Evolutionary conservation across 2,797 vertebrate species (phyloP).

Genomic region (Coregonus ussuriensis): DNA sequence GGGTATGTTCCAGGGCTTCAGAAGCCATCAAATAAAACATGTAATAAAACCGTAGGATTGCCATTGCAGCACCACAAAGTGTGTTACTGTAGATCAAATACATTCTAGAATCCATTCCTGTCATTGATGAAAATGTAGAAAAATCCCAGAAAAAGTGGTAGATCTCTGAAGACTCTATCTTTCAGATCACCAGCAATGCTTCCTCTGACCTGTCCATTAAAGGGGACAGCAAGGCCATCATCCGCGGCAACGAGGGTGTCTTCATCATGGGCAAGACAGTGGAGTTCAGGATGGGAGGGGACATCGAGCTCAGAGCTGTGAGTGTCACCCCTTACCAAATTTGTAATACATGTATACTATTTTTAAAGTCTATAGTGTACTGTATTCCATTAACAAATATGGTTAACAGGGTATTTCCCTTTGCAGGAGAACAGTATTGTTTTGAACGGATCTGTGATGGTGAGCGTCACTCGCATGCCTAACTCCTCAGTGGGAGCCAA

Average conservation of each 20-base stretch:
- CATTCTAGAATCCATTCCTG: no score
- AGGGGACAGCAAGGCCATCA: slow-evolving; percentile 88
- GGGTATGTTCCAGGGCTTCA: slow-evolving; percentile 71
- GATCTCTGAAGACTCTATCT: not conserved
- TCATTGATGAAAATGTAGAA: no score
- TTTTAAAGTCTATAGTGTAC: not conserved
- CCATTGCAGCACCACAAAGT: not conserved
- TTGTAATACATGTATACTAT: not conserved
- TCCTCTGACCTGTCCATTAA: slow-evolving; percentile 93
- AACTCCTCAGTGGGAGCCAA: slow-evolving; percentile 80
- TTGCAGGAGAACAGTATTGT: slow-evolving; percentile 92
- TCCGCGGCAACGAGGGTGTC: slow-evolving; percentile 96
- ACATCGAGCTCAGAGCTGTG: slow-evolving; percentile 93
- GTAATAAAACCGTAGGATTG: not conserved
- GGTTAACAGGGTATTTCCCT: not conserved
- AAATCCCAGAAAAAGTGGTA: not conserved
- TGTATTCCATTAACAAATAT: not conserved
- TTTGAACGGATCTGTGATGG: slow-evolving; percentile 93
- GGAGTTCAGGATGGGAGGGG: slow-evolving; percentile 91
- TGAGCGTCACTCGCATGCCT: slow-evolving; percentile 87
- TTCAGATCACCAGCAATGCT: slow-evolving; percentile 94
- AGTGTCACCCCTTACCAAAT: slow-evolving; percentile 64
- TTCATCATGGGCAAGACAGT: slow-evolving; percentile 98
- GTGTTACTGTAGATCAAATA: not conserved
- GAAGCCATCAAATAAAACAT: slow-evolving; percentile 27